Evolutionary conservation across 2,888 invertebrate species (phyloP).

Genomic region (Hoplodrina ambigua): DNA sequence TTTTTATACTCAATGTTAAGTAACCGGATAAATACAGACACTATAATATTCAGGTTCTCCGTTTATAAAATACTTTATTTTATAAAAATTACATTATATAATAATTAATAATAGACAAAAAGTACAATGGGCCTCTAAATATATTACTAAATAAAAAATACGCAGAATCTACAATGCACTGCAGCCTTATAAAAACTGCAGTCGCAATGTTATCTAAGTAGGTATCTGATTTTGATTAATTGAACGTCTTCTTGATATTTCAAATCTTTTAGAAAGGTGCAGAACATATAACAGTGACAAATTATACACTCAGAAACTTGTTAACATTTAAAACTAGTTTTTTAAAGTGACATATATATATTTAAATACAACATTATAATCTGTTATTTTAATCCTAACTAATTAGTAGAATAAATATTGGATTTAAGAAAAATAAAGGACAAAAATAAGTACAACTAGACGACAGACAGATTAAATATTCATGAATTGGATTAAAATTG

Average conservation of each 20-base stretch:
- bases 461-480: slow-evolving; percentile 5
- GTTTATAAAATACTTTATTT: no score
- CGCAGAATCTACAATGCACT: neutral
- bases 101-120: neutral
- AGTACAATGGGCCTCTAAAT: neutral
- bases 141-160: neutral
- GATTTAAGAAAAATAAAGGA: slow-evolving; percentile 6
- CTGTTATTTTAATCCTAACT: slow-evolving; percentile 37
- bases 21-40: no score
- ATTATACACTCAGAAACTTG: slow-evolving; percentile 40
- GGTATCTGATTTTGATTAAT: slow-evolving; percentile 42
- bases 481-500: slow-evolving; percentile 13
- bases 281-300: slow-evolving; percentile 44
- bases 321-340: slow-evolving; percentile 58
- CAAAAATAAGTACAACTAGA: neutral
- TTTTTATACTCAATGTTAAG: no score
- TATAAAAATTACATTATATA: no score
- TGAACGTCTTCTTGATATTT: slow-evolving; percentile 29
- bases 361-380: slow-evolving; percentile 29
- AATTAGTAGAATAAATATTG: slow-evolving; percentile 36
- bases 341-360: slow-evolving; percentile 36
- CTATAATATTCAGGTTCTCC: no score
- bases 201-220: slow-evolving; percentile 12
- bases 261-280: slow-evolving; percentile 42
- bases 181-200: slow-evolving; percentile 11